Conservation (phyloP, 2,113 vertebrate genomes). For the Panthera uncia region DNA sequence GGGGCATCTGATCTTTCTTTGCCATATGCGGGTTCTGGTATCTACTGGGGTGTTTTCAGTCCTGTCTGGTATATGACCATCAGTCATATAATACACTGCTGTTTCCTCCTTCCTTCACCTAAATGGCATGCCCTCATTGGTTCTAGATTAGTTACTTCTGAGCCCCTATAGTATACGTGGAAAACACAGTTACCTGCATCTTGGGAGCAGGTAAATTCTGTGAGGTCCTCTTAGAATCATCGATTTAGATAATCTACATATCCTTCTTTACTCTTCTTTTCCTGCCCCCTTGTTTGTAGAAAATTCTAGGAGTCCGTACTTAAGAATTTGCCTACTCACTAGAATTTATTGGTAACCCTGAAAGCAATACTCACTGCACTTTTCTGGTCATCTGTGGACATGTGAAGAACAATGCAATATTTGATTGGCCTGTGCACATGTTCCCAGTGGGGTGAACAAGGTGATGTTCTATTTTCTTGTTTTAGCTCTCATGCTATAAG, state of each 20-base stretch:
- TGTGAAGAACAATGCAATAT: neutral
- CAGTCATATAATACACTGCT: neutral
- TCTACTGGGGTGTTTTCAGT: neutral
- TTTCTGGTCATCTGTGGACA: neutral
- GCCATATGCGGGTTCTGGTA: neutral
- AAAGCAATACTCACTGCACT: neutral
- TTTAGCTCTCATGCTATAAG: neutral
- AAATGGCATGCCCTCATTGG: rapidly evolving
- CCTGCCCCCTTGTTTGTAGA: neutral
- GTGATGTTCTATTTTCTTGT: neutral
- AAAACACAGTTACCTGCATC: neutral
- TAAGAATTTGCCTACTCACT: neutral
- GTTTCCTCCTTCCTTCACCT: neutral
- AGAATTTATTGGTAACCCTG: neutral
- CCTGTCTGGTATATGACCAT: neutral
- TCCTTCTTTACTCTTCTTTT: neutral
- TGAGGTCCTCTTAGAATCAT: neutral
- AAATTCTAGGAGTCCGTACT: neutral
- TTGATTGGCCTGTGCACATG: neutral
- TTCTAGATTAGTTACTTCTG: neutral
- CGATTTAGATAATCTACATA: neutral
- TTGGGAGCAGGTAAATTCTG: neutral
- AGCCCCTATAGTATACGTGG: neutral
- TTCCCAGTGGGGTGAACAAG: neutral
- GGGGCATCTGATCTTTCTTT: neutral